Percentiles rank a stretch among this genome's conserved stretches.
Conservation (phyloP, 2,888 invertebrate species). For the Torymus auratus region DNA sequence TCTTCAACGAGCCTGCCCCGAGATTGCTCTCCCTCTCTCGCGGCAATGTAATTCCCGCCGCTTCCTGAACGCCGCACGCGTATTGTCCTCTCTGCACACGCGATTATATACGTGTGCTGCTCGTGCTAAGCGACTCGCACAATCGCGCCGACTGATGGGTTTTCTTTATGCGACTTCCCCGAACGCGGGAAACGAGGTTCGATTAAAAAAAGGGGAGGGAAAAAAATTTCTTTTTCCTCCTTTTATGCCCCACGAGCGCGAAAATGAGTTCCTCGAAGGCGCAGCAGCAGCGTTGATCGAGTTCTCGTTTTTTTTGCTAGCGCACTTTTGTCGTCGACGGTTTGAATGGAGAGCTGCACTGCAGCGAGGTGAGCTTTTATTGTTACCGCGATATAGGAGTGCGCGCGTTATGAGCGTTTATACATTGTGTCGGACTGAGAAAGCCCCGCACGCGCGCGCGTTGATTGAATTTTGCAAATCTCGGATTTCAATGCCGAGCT, state of each 20-base stretch:
- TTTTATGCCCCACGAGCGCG: not conserved
- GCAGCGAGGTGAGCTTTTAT: not conserved
- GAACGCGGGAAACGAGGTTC: slow-evolving; percentile 24
- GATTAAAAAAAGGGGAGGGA: slow-evolving; percentile 12
- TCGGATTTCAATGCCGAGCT: too few relatives aligned
- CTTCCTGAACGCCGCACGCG: slow-evolving; percentile 14
- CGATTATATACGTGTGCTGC: not conserved
- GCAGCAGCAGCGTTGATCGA: too few relatives aligned
- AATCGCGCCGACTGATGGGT: slow-evolving; percentile 39
- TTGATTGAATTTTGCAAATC: too few relatives aligned
- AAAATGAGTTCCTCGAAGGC: slow-evolving; percentile 45
- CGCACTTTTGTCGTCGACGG: slow-evolving; percentile 15
- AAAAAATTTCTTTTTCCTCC: slow-evolving; percentile 16
- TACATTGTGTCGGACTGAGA: not conserved
- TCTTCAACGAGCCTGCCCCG: not conserved
- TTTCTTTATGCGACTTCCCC: slow-evolving; percentile 43
- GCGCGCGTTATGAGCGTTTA: not conserved
- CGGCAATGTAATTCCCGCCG: not conserved
- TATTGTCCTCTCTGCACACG: too few relatives aligned
- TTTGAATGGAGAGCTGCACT: slow-evolving; percentile 1
- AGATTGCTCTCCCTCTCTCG: not conserved
- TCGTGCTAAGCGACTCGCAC: slow-evolving; percentile 3
- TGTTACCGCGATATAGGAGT: too few relatives aligned
- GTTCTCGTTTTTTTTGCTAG: not conserved
- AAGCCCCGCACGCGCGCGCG: not conserved